Percentiles rank a stretch among this genome's conserved stretches.
Evolutionary conservation across 2,113 vertebrate species (phyloP).

Genomic region (Neotoma lepida): DNA sequence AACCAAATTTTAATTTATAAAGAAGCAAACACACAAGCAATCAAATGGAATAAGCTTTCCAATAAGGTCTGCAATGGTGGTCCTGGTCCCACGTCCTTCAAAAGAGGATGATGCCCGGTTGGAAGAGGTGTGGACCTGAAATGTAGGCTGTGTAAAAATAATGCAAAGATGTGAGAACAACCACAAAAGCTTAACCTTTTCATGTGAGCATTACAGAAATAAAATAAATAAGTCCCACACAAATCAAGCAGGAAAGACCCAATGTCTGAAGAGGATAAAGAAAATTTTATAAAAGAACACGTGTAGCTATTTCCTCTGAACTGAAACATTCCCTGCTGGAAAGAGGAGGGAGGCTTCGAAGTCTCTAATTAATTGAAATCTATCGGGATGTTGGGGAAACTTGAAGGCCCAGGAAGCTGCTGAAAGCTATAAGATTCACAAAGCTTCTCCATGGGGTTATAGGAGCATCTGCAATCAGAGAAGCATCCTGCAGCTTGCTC

Average conservation of each 20-base stretch:
- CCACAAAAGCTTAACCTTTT: neutral
- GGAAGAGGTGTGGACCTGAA: neutral
- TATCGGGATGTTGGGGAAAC: neutral
- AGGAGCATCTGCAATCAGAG: neutral
- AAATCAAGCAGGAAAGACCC: neutral
- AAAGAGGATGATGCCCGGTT: neutral
- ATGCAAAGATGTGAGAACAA: neutral
- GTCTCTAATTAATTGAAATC: neutral
- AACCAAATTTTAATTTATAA: neutral
- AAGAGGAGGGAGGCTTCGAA: neutral
- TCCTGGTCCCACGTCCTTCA: neutral
- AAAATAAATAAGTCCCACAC: neutral
- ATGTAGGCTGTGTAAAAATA: neutral
- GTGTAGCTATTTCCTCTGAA: constrained; percentile 12
- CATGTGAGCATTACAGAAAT: neutral
- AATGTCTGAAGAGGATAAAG: neutral
- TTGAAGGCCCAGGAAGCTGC: neutral
- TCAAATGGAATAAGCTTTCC: neutral
- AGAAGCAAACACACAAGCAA: neutral
- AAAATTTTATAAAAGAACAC: neutral
- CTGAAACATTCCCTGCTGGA: neutral
- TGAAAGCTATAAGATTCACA: neutral
- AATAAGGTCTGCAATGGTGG: neutral
- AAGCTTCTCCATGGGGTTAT: neutral
- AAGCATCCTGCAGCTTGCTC: neutral